Conservation (phyloP, 2,113 vertebrate species). For the Pithys albifrons region DNA sequence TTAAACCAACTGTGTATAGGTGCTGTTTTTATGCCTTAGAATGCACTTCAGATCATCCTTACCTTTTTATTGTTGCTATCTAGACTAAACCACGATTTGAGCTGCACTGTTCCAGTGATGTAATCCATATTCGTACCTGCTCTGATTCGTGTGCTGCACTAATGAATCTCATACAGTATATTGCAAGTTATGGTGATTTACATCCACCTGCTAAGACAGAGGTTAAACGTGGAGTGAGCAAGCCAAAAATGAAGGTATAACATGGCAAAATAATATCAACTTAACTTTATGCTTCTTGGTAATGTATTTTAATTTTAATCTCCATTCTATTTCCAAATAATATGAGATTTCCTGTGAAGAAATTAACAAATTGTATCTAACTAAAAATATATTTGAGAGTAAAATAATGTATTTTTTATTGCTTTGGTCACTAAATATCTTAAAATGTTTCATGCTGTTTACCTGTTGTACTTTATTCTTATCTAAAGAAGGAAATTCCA, state of each 20-base stretch:
- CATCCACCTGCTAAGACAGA: slow-evolving; percentile 80
- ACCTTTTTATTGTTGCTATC: background rate
- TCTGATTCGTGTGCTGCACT: slow-evolving; percentile 94
- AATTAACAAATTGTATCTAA: background rate
- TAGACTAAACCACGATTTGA: slow-evolving; percentile 91
- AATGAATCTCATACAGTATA: slow-evolving; percentile 98
- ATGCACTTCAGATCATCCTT: background rate
- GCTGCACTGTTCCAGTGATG: slow-evolving; percentile 93
- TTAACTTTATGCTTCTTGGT: background rate
- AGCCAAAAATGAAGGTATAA: slow-evolving; percentile 84
- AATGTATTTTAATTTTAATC: background rate
- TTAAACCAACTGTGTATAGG: background rate
- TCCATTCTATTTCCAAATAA: background rate
- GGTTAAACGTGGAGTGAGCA: slow-evolving; percentile 71
- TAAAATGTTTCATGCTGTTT: background rate
- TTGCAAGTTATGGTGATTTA: slow-evolving; percentile 94
- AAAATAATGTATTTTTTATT: background rate
- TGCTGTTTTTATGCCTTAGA: background rate
- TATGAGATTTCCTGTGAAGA: background rate
- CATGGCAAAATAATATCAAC: background rate
- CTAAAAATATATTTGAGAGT: background rate
- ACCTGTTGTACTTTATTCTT: background rate
- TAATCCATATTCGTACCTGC: slow-evolving; percentile 94
- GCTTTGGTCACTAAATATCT: background rate
- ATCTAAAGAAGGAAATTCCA: background rate